Conservation (phyloP, 2,888 invertebrate species). For the Drosophila anceps region DNA sequence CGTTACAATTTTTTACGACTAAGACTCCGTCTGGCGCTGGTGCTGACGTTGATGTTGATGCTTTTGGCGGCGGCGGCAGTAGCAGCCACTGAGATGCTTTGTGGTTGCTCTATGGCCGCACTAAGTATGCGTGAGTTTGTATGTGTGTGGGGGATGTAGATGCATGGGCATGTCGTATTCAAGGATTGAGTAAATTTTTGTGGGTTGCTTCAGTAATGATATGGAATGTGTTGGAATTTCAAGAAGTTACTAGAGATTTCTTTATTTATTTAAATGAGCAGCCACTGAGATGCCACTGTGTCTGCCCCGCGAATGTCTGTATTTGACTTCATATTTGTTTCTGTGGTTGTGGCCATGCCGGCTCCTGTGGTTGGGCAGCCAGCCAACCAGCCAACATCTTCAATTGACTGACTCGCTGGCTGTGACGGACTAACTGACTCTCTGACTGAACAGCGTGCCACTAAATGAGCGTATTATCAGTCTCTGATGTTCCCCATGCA, state of each 20-base stretch:
- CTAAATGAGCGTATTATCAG: conserved; percentile 78
- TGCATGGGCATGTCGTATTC: conserved; percentile 69
- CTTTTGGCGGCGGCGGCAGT: conserved; percentile 63
- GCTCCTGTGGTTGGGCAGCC: conserved; percentile 44
- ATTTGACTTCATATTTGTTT: conserved; percentile 45
- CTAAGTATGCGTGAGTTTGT: conserved; percentile 42
- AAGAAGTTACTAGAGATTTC: conserved; percentile 82
- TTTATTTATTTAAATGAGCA: conserved; percentile 83
- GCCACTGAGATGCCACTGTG: conserved; percentile 57
- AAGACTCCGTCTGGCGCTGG: conserved; percentile 56
- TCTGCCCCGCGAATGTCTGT: conserved; percentile 47
- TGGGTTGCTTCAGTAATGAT: conserved; percentile 81
- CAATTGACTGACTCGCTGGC: conserved; percentile 71
- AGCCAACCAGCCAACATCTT: conserved; percentile 66
- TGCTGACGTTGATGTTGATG: conserved; percentile 76
- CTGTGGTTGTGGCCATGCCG: conserved; percentile 35
- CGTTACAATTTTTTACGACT: conserved; percentile 81
- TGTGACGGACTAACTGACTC: conserved; percentile 49
- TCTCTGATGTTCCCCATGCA: conserved; percentile 52
- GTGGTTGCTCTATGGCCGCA: conserved; percentile 55
- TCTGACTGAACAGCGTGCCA: conserved; percentile 61
- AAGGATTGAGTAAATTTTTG: conserved; percentile 82
- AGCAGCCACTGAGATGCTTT: conserved; percentile 61
- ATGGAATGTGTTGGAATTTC: conserved; percentile 83
- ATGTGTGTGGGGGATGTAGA: conserved; percentile 19